Evolutionary conservation across 2,888 invertebrate species (phyloP), one percentile per base, ranked within the genome.

Genomic region (Calephelis perditalis): DNA sequence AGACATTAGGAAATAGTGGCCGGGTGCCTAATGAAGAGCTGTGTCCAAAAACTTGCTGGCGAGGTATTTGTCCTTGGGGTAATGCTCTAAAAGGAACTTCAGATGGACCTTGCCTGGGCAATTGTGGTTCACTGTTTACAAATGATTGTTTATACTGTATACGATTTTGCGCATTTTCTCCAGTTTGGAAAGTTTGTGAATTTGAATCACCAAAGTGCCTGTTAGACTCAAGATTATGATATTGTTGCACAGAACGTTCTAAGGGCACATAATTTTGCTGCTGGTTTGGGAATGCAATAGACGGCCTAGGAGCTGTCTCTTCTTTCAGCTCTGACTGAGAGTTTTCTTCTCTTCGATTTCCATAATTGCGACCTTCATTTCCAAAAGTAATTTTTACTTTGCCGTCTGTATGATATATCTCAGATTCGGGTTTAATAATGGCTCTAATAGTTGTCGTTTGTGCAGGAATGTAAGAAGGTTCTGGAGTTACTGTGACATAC

Each of bases 361-460:
- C 75, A 63, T 86, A 81, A 65, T 88, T 88, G 47, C 77, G 90
- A 63, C 92, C 91, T 67, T 95, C 94, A 63, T 91, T 93, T 0
- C 96, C 96, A 71, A 97, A 97, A 7, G 96, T 96, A 1, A 97
- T 94, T 73, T 94, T 95, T 2, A 97, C 94, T 58, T 95, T 96
- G 69, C 95, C 95, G 65, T 95, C 93, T 65, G 95, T 95, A 71
- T 96, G 96, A 71, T 95, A 96, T 11, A 93, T 92, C 82, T 97
- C 96, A 3, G 96, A 96, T 72, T 97, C 97, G 0, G 97, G 97
- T 70, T 95, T 94, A 59, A 97, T 97, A 47, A 97, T 94, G 1
- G 97, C 95, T 74, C 97, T 91, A 59, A 96, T 81, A 0, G 97
- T 97, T 0, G 97, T 97, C 0, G 95, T 94, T 63, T 93, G 93